These are phyloP conservation scores for Atethmia centrago DNA, from an alignment of 2,888 invertebrate genomes.

Conservation along the genomic window DNA sequence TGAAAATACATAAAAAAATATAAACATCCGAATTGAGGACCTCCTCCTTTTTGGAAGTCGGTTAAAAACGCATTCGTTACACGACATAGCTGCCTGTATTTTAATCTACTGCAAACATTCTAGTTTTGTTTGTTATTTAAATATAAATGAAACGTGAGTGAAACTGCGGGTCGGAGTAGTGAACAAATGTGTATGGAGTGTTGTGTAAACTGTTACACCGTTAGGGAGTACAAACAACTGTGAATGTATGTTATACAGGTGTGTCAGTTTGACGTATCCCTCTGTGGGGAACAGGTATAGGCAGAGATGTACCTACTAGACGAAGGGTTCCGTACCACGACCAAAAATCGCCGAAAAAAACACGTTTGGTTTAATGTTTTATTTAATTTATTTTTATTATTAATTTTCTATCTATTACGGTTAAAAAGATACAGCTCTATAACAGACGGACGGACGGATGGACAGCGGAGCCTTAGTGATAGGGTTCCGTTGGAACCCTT, in stretches of 20 bases:
- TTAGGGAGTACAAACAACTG: background rate
- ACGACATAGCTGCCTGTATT: constrained; percentile 11
- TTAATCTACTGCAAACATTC: constrained; percentile 18
- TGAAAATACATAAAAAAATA: too few species aligned
- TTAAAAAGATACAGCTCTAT: too few species aligned
- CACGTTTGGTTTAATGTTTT: too few species aligned
- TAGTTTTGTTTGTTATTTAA: constrained; percentile 24
- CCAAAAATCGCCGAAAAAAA: too few species aligned
- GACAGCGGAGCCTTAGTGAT: too few species aligned
- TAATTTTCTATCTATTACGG: too few species aligned
- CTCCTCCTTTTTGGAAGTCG: too few species aligned
- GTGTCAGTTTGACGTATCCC: background rate
- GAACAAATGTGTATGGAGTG: background rate
- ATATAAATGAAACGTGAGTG: constrained; percentile 8
- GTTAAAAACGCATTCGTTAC: background rate
- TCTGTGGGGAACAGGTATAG: background rate
- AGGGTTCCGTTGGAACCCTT: too few species aligned
- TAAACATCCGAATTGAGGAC: too few species aligned
- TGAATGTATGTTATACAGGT: background rate
- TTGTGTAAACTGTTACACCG: background rate
- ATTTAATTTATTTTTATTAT: too few species aligned
- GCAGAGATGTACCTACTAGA: background rate
- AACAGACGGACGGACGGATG: too few species aligned
- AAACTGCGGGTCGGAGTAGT: constrained; percentile 39
- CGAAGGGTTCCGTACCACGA: too few species aligned